Evolutionary conservation across 2,888 invertebrate species (phyloP), one percentile per base, ranked within the genome.

Genomic region (Drosophila kuntzei): DNA sequence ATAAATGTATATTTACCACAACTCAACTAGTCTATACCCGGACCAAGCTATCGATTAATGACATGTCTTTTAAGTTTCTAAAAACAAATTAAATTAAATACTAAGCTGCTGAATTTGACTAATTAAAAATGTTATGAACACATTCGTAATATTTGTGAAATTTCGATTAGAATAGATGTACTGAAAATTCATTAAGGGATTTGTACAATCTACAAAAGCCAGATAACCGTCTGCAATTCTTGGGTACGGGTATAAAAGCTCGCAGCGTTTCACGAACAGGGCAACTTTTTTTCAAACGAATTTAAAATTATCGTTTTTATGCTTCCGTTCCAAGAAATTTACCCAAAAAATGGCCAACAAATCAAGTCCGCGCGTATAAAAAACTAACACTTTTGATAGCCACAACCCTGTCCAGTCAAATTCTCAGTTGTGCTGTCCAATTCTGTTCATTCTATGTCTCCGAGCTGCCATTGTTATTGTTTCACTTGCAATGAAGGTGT

Each of bases 401-500:
- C 61, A 50, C 32, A 32, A 50, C n/a, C 34, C 50, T 14, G 6
- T 16, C 39, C 49, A 36, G 58, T 41, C 49, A 59, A 64, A 50
- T 50, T 29, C 32, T 36, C 51, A 34, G 46, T 14, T 25, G 22
- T 14, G 32, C 50, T 60, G 55, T 54, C 51, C 58, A 63, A 27
- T 60, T 64, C 59, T 18, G 57, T 44, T 46, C 50, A 25, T 43
- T 47, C 54, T 16, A 57, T 47, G 39, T 37, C 32, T 36, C 43
- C 46, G 32, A 58, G 59, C 58, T 57, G 71, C 50, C 63, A 73
- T 76, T 71, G 69, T 75, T 77, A 85, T 84, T 87, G 82, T 74
- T 84, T 71, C 70, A 71, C 74, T 72, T 59, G 87, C 87, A 77
- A 77, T 73, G 71, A 79, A 84, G 82, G 79, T 87, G 87, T 87